These are phyloP conservation scores for Zhuqinia jingwanae DNA, from an alignment of 2,888 invertebrate genomes.

Conservation along the genomic window DNA sequence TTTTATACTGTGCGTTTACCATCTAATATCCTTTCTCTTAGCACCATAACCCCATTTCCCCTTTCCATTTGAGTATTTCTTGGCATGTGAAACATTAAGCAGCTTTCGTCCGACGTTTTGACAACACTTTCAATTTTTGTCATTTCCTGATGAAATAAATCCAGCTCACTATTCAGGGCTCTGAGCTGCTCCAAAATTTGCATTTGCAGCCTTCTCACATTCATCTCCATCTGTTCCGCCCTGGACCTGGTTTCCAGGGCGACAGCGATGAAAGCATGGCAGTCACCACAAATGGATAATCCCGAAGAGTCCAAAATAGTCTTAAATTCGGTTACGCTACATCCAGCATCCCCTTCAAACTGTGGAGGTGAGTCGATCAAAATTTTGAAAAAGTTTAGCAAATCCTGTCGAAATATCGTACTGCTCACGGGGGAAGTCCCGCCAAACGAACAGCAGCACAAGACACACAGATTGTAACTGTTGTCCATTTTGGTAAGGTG, in stretches of 20 bases:
- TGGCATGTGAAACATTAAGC: slow-evolving; percentile 2
- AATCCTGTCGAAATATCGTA: not conserved
- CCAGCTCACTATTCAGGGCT: not conserved
- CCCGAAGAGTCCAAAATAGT: not conserved
- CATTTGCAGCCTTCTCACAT: not conserved
- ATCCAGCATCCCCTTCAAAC: not conserved
- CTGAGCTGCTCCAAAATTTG: not conserved
- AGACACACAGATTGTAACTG: not conserved
- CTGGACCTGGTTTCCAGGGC: not conserved
- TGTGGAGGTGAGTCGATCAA: not conserved
- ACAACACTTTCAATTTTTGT: not conserved
- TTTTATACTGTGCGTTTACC: too few species aligned
- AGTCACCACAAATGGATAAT: not conserved
- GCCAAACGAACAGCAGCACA: not conserved
- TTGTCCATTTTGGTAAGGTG: too few species aligned
- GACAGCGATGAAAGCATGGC: not conserved
- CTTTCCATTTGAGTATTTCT: not conserved
- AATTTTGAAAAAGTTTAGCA: not conserved
- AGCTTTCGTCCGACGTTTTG: not conserved
- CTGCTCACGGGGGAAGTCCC: not conserved
- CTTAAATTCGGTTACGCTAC: not conserved
- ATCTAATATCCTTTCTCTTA: slow-evolving; percentile 1
- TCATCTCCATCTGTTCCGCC: not conserved
- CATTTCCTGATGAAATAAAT: slow-evolving; percentile 6
- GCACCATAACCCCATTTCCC: slow-evolving; percentile 14